Evolutionary conservation across 2,797 vertebrate genomes (phyloP), one percentile per base, ranked within the genome.

Genomic region (Melopsittacus undulatus): DNA sequence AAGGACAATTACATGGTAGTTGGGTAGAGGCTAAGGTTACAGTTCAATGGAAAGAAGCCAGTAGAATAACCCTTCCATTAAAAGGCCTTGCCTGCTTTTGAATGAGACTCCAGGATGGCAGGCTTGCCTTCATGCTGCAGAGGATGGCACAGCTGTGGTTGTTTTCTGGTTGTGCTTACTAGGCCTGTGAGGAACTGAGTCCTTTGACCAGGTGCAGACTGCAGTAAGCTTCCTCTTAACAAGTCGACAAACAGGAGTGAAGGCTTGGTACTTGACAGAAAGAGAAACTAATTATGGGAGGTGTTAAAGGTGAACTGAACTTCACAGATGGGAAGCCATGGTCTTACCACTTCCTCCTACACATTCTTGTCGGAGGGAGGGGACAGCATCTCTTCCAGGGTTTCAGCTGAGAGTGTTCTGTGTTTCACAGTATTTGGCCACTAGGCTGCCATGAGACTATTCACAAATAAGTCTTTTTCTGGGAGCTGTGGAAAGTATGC

Each of bases 271-370:
- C 48, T 74, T 76, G 29, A 22, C 66, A 69, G 46, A 83, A 68
- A 32, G 68, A 89, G 61, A 81, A 73, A 59, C 42, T 26, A 46
- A 15, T 59, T 62, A 26, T 2, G 5, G 38, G 26, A 77, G 26
- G 32, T 52, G 36, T 83, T 73, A 56, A 74, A 40, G 89, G 66
- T 0, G 1, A 84, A 59, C 51, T 82, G 66, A 81, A 63, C 87
- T 85, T 70, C 46, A 34, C 82, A 74, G 61, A 38, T 96, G 95
- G 93, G 96, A 97, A 96, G 93, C 93, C 67, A 42, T 51, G 80
- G 88, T 89, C 32, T 76, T 75, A 63, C 45, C 11, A 26, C 67
- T 97, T 97, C 92, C 81, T 91, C 40, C 76, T 64, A n/a, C 11
- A 2, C 4, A 5, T 77, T 85, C 20, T 36, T 18, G 7, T 54